A percentile compares a stretch with the other conserved stretches of the same genome.
These are phyloP conservation scores for Enoplosus armatus DNA, from an alignment of 2,797 vertebrate genomes.

Conservation along the genomic window DNA sequence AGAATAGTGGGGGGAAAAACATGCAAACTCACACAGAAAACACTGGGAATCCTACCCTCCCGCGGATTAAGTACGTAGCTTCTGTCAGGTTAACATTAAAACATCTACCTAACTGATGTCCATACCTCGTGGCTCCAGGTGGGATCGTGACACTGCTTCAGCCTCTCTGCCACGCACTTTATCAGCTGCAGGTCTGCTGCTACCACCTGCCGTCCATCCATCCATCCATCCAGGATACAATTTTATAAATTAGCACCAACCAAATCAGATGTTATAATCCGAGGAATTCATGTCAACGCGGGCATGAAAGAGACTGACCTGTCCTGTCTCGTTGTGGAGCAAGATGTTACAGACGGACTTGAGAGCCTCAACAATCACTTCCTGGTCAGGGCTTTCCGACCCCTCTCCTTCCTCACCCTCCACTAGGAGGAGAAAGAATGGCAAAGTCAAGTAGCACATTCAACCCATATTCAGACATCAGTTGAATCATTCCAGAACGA, in stretches of 20 bases:
- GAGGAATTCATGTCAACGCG: background rate
- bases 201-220: constrained; percentile 70
- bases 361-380: constrained; percentile 91
- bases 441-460: background rate
- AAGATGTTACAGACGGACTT: constrained; percentile 95
- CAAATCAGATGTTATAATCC: background rate
- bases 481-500: too few relatives aligned
- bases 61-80: background rate
- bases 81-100: background rate
- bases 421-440: background rate
- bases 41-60: background rate
- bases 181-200: constrained; percentile 85
- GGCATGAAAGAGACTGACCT: constrained; percentile 70
- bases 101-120: background rate
- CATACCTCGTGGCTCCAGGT: constrained; percentile 86
- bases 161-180: constrained; percentile 85
- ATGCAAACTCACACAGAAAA: background rate
- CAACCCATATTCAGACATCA: background rate
- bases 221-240: constrained; percentile 7
- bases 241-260: constrained; percentile 7
- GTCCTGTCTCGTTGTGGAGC: constrained; percentile 88
- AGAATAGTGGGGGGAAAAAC: background rate
- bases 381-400: constrained; percentile 85
- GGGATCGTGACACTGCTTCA: constrained; percentile 86
- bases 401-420: constrained; percentile 23